Conservation (phyloP, 2,113 vertebrate genomes). For the Promerops cafer region DNA sequence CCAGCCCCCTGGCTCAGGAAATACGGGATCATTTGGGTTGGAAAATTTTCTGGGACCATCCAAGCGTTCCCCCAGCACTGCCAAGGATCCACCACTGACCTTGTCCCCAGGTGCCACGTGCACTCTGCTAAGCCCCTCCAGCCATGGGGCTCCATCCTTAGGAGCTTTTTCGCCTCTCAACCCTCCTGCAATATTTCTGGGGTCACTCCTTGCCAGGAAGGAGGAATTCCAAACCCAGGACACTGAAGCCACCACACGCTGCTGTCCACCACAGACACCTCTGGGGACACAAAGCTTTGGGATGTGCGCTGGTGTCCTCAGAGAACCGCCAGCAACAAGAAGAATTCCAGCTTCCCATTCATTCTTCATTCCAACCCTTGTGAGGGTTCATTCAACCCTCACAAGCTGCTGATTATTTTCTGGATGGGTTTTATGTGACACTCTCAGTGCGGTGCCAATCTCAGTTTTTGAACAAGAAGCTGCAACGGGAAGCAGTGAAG, state of each 20-base stretch:
- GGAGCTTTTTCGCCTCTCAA: rapidly evolving
- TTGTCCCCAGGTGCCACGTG: neutral
- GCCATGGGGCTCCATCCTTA: rapidly evolving
- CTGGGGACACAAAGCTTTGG: neutral
- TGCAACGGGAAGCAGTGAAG: neutral
- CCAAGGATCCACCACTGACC: neutral
- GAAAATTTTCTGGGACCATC: neutral
- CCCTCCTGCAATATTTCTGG: neutral
- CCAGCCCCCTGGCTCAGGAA: neutral
- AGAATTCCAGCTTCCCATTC: neutral
- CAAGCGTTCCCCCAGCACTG: neutral
- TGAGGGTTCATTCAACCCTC: too few species aligned
- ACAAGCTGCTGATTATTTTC: neutral
- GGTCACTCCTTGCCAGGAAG: neutral
- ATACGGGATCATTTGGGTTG: rapidly evolving
- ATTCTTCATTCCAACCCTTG: neutral
- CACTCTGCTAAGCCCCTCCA: neutral
- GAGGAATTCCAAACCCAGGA: neutral
- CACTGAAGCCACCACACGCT: neutral
- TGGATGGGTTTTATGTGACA: neutral
- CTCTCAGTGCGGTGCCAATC: neutral
- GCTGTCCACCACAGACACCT: neutral
- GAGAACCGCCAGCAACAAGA: neutral
- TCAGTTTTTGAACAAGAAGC: neutral
- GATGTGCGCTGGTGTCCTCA: neutral